Conservation (phyloP, 2,797 vertebrate genomes). For the Dendrocincla tyrannina region DNA sequence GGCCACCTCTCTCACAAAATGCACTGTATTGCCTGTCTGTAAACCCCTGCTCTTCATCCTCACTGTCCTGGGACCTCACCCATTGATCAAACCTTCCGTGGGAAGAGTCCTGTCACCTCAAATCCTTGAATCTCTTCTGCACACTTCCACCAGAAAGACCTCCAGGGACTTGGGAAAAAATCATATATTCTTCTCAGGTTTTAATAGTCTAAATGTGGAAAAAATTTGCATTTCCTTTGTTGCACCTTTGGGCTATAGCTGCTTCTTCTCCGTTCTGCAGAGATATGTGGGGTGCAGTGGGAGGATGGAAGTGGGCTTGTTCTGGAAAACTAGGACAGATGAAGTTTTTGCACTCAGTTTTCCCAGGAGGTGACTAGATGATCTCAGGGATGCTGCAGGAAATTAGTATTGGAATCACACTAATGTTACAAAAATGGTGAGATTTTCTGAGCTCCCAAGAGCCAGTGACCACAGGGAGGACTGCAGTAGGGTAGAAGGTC, state of each 20-base stretch:
- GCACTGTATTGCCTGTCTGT: background rate
- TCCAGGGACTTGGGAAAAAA: background rate
- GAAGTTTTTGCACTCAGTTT: background rate
- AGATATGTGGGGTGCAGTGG: conserved; percentile 9
- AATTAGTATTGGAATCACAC: background rate
- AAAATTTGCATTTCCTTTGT: conserved; percentile 16
- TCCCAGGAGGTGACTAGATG: background rate
- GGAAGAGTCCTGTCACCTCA: background rate
- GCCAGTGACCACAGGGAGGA: background rate
- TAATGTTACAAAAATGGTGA: background rate
- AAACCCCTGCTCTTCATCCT: background rate
- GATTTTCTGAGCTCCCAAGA: background rate
- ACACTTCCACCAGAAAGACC: background rate
- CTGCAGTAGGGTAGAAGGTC: background rate
- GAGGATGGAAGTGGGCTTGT: background rate
- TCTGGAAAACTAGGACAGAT: conserved; percentile 31
- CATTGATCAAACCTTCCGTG: background rate
- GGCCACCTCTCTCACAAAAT: background rate
- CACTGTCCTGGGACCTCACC: background rate
- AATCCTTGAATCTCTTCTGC: background rate
- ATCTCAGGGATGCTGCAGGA: background rate
- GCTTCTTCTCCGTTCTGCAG: background rate
- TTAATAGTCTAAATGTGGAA: background rate
- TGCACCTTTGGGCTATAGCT: conserved; percentile 9
- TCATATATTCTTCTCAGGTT: background rate